Evolutionary conservation across 2,113 vertebrate genomes (phyloP).

Genomic region (Propithecus coquereli): DNA sequence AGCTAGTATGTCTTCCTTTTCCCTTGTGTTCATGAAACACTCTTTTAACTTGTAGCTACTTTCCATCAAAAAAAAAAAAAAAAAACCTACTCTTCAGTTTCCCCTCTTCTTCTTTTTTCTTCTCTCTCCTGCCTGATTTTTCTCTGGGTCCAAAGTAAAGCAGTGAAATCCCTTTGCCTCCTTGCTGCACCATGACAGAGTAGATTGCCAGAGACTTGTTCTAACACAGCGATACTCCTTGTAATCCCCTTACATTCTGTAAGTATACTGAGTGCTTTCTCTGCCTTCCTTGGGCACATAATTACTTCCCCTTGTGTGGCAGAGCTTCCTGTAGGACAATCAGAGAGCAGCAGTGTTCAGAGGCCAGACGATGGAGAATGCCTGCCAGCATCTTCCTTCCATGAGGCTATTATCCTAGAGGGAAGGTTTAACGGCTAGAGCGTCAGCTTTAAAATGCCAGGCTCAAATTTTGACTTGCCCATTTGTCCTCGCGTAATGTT

Average conservation of each 20-base stretch:
- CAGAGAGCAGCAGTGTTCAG: background rate
- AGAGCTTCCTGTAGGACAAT: slow-evolving; percentile 63
- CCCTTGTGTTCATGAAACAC: slow-evolving; percentile 60
- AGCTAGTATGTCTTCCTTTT: slow-evolving; percentile 66
- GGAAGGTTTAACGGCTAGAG: background rate
- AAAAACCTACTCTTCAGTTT: background rate
- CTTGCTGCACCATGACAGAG: background rate
- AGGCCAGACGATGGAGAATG: slow-evolving; percentile 38
- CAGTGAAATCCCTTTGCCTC: background rate
- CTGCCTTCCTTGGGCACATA: slow-evolving; percentile 33
- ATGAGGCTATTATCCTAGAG: slow-evolving; percentile 55
- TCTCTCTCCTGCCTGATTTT: background rate
- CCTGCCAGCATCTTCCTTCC: slow-evolving; percentile 56
- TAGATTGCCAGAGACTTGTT: slow-evolving; percentile 45
- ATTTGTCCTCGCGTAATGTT: background rate
- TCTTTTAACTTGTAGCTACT: slow-evolving; percentile 68
- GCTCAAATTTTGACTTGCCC: slow-evolving; percentile 29
- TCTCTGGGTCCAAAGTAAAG: background rate
- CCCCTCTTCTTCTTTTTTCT: background rate
- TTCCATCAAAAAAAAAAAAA: slow-evolving; percentile 33
- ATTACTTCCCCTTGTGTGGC: slow-evolving; percentile 58
- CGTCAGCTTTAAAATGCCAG: slow-evolving; percentile 39
- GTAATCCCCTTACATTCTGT: slow-evolving; percentile 59
- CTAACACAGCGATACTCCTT: slow-evolving; percentile 49
- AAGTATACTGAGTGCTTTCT: background rate